phyloP scores from a whole-genome alignment of 2,113 vertebrate species.

The Phalacrocorax pelagicus region DNA sequence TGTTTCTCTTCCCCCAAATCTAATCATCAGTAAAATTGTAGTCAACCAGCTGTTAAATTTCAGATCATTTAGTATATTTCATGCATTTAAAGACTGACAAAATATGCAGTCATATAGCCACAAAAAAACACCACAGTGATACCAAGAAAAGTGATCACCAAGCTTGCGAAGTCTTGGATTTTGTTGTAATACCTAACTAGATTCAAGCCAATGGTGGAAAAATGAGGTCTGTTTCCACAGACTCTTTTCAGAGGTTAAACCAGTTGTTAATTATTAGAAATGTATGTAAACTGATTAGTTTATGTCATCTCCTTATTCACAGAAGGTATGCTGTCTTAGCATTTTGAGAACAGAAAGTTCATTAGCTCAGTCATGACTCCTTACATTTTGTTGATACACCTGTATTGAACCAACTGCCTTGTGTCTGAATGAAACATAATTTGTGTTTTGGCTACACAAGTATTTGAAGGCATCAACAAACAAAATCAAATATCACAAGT shows the following conservation, averaged over 20 bases:
- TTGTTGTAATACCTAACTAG: neutral
- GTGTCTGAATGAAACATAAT: neutral
- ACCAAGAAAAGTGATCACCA: neutral
- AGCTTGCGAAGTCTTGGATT: neutral
- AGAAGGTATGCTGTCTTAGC: neutral
- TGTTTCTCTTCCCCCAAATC: constrained; percentile 25
- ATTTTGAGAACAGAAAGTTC: neutral
- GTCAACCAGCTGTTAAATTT: constrained; percentile 25
- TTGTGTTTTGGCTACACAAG: neutral
- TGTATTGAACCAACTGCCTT: neutral
- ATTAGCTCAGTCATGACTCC: neutral
- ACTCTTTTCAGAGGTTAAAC: neutral
- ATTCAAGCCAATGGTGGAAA: neutral
- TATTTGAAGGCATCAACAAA: neutral
- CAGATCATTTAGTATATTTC: neutral
- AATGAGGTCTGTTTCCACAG: neutral
- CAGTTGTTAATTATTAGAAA: neutral
- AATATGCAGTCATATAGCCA: neutral
- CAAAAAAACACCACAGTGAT: neutral
- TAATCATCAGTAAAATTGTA: constrained; percentile 17
- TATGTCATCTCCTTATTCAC: neutral
- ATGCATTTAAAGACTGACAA: neutral
- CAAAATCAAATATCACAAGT: neutral
- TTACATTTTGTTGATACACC: neutral
- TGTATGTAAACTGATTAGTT: neutral